A percentile compares a stretch with the other conserved stretches of the same genome.
Evolutionary conservation across 2,888 invertebrate species (phyloP).

Genomic region (Syritta pipiens): DNA sequence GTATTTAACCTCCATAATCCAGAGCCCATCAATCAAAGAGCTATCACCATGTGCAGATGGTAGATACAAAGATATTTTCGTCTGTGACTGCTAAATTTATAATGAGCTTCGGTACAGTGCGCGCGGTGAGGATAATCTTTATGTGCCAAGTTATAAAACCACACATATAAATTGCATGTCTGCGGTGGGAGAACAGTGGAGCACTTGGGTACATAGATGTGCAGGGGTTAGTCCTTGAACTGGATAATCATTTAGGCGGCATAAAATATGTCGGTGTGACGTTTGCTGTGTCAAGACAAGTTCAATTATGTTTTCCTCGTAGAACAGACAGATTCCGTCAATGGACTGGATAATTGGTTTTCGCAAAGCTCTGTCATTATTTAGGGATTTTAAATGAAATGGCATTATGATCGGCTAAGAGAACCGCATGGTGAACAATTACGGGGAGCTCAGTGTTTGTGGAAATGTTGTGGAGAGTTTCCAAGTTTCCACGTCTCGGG

Average conservation of each 20-base stretch:
- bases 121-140: constrained; percentile 45
- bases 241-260: constrained; percentile 53
- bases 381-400: not conserved
- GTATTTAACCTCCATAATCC: constrained; percentile 50
- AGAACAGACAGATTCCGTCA: not conserved
- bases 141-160: constrained; percentile 57
- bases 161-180: constrained; percentile 63
- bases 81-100: constrained; percentile 64
- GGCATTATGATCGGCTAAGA: too few relatives aligned
- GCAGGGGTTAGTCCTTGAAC: constrained; percentile 58
- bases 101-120: constrained; percentile 49
- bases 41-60: constrained; percentile 63
- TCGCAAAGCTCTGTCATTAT: not conserved
- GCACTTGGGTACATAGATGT: constrained; percentile 35
- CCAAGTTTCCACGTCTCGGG: too few relatives aligned
- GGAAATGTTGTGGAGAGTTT: too few relatives aligned
- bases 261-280: constrained; percentile 25
- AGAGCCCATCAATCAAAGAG: constrained; percentile 60
- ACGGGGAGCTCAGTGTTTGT: too few relatives aligned
- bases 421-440: too few relatives aligned
- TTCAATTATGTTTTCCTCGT: not conserved
- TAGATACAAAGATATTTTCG: constrained; percentile 61
- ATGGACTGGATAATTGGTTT: not conserved
- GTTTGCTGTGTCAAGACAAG: not conserved
- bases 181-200: constrained; percentile 58